Base-by-base conservation (phyloP, 2,797 vertebrate genomes). In the Naso thynnoides region DNA sequence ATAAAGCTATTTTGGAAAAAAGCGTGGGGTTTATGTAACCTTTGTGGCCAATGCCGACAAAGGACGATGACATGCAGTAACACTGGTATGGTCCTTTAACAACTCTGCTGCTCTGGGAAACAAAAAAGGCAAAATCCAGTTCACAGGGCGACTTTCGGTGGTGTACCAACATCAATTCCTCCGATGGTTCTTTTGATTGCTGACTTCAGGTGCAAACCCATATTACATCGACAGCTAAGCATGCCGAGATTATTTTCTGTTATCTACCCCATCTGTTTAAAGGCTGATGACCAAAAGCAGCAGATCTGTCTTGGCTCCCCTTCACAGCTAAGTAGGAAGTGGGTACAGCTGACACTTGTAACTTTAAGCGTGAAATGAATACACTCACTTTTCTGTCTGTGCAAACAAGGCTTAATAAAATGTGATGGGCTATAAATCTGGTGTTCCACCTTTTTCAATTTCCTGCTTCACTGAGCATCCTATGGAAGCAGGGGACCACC, bases 381-480 rank as follows among this genome's bases (percentile, higher is more conserved):
- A 89, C 82, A 64, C 77, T 82, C 76, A 85, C 85, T 81, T 88
- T 89, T 83, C 79, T 88, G 88, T 93, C 91, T 85, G 82, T 68
- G 79, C 88, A 93, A 94, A 94, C 93, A 91, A 94, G 93, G 80
- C 92, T 90, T 93, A 92, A 94, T 94, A 94, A 91, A 79, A 36
- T 76, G 74, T 82, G 84, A 92, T 82, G 82, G 85, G 69, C 88
- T 74, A 86, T 91, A 91, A 93, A 94, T 91, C 88, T 77, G 48
- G 53, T 49, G 56, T 70, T 79, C 78, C 81, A 85, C 85, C 66
- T 84, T 93, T 94, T 94, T 92, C 91, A 94, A 95, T 95, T 95
- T 95, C 79, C 88, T 89, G 91, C 93, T 85, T 88, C 77, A 52
- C 52, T 89, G 92, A 86, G 79, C 90, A 90, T 85, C 89, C 88